phyloP scores from a whole-genome alignment of 2,888 invertebrate species.

The Cheilosia scutellata region DNA sequence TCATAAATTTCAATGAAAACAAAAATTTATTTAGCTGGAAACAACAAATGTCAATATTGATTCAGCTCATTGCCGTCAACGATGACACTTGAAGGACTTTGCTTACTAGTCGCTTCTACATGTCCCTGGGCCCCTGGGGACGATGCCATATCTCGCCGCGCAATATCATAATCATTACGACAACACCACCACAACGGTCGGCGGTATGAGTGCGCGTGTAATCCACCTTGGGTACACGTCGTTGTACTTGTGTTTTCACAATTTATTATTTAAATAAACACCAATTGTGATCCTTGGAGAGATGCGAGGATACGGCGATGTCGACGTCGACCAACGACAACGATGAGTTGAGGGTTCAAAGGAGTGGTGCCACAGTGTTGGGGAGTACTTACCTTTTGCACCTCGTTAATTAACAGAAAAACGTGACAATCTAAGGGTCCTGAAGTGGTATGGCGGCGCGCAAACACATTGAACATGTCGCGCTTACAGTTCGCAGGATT shows the following conservation, averaged over 20 bases:
- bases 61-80: conserved; percentile 63
- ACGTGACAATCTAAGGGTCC: conserved; percentile 72
- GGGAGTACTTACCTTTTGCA: conserved; percentile 74
- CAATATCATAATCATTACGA: conserved; percentile 62
- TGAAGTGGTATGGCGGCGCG: conserved; percentile 24
- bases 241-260: conserved; percentile 60
- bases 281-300: conserved; percentile 69
- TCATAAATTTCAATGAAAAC: conserved; percentile 65
- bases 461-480: conserved; percentile 73
- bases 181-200: conserved; percentile 1
- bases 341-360: conserved; percentile 40
- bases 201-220: conserved; percentile 50
- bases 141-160: conserved; percentile 9
- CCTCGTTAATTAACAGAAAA: conserved; percentile 76
- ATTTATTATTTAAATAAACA: conserved; percentile 75
- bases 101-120: conserved; percentile 33
- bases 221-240: conserved; percentile 33
- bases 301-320: conserved; percentile 14
- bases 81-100: conserved; percentile 59
- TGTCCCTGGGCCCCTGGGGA: no score
- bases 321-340: conserved; percentile 9
- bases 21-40: conserved; percentile 67
- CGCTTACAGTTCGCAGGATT: conserved; percentile 69
- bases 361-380: conserved; percentile 28
- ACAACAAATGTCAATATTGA: conserved; percentile 75